A percentile compares a stretch with the other conserved stretches of the same genome.
These are phyloP conservation scores for Hipposideros armiger DNA, from an alignment of 2,113 vertebrate genomes.

Conservation along the genomic window DNA sequence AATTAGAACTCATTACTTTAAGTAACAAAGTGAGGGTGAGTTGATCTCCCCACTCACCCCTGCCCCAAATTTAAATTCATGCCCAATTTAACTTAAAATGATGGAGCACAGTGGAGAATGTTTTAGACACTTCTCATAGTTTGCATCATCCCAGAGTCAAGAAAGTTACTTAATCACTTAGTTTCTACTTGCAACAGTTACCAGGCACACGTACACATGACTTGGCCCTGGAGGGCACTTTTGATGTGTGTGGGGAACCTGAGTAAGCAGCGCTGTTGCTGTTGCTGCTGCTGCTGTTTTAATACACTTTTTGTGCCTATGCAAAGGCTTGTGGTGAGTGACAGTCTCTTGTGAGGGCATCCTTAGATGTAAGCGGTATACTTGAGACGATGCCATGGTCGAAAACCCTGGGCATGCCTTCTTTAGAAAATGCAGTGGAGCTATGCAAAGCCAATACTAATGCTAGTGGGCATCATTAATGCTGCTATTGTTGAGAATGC, in stretches of 20 bases:
- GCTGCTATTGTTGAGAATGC: not conserved
- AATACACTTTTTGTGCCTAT: not conserved
- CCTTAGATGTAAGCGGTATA: not conserved
- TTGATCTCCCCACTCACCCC: not conserved
- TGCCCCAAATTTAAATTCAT: not conserved
- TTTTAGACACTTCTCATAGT: not conserved
- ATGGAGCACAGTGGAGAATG: not conserved
- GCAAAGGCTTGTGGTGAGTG: not conserved
- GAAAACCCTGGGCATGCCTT: not conserved
- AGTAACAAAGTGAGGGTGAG: not conserved
- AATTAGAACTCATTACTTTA: slow-evolving; percentile 25
- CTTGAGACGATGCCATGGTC: not conserved
- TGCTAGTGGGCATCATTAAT: slow-evolving; percentile 9
- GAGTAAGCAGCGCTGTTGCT: not conserved
- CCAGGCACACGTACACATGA: not conserved
- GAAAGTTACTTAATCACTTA: slow-evolving; percentile 4
- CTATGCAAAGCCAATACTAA: not conserved
- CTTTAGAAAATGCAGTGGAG: slow-evolving; percentile 16
- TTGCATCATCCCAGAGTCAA: slow-evolving; percentile 17
- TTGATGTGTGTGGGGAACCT: not conserved
- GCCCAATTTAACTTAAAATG: slow-evolving; percentile 46
- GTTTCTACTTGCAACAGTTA: not conserved
- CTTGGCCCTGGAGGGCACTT: not conserved
- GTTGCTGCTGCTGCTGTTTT: not conserved
- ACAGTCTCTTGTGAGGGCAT: not conserved